A percentile compares a stretch with the other conserved stretches of the same genome.
Conservation (phyloP, 2,888 invertebrate species). For the Camptogramma bilineatum region DNA sequence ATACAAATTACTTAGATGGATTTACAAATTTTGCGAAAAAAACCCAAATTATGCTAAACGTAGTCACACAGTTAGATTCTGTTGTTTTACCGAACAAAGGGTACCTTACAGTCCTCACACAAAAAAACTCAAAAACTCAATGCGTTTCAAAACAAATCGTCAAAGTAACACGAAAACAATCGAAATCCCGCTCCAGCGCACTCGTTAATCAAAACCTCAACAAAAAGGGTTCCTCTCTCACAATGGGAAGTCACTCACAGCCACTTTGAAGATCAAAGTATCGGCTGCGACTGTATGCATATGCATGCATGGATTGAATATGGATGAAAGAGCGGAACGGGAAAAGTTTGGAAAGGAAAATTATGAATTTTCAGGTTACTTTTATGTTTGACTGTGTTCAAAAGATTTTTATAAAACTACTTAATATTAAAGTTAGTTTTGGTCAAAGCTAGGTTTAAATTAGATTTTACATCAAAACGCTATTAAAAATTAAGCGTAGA, state of each 20-base stretch:
- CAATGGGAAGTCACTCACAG: constrained; percentile 43
- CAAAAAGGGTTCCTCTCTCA: constrained; percentile 21
- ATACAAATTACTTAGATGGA: too few species aligned
- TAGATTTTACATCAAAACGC: too few species aligned
- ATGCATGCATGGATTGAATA: constrained; percentile 54
- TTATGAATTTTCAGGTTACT: constrained; percentile 20
- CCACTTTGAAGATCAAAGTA: constrained; percentile 54
- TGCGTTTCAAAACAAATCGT: not conserved
- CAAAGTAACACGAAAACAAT: constrained; percentile 21
- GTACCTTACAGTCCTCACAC: too few species aligned
- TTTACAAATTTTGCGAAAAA: too few species aligned
- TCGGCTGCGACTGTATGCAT: constrained; percentile 47
- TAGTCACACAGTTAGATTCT: too few species aligned
- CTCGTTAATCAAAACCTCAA: constrained; percentile 32
- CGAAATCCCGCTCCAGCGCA: constrained; percentile 25
- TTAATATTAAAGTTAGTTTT: too few species aligned
- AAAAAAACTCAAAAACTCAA: too few species aligned
- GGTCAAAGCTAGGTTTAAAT: too few species aligned
- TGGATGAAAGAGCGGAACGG: constrained; percentile 49
- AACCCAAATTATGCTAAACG: too few species aligned
- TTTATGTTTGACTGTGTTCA: not conserved
- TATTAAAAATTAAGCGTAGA: too few species aligned
- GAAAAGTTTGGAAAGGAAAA: constrained; percentile 4
- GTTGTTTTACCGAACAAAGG: too few species aligned
- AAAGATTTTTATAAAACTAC: too few species aligned